Conservation (phyloP, 2,113 vertebrate genomes). For the Bothrops jararaca region DNA sequence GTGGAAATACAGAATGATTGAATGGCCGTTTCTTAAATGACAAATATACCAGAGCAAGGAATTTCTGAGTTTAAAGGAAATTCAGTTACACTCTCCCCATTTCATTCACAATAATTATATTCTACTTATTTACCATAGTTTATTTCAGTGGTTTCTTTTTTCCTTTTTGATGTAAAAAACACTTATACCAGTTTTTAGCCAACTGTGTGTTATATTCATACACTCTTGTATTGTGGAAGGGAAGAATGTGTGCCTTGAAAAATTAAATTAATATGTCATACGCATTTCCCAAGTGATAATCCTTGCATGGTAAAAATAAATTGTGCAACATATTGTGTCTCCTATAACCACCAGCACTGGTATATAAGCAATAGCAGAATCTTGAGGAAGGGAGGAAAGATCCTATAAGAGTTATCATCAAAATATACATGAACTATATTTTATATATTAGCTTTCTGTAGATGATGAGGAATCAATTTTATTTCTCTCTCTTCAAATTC, state of each 20-base stretch:
- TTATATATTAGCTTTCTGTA: background rate
- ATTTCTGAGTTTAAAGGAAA: constrained; percentile 48
- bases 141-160: background rate
- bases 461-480: background rate
- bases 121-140: background rate
- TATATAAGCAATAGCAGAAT: background rate
- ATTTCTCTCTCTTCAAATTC: background rate
- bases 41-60: constrained; percentile 41
- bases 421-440: background rate
- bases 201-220: background rate
- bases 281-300: background rate
- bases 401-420: background rate
- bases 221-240: background rate
- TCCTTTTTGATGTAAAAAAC: constrained; percentile 25
- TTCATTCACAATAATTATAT: constrained; percentile 3
- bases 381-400: background rate
- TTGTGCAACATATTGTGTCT: background rate
- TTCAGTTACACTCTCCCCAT: constrained; percentile 23
- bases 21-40: constrained; percentile 60
- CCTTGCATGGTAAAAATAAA: background rate
- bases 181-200: background rate
- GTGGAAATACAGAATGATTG: constrained; percentile 59
- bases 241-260: background rate
- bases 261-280: background rate
- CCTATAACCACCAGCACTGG: background rate